Conservation (phyloP, 1,140 invertebrate species). For the Eurosta solidaginis region DNA sequence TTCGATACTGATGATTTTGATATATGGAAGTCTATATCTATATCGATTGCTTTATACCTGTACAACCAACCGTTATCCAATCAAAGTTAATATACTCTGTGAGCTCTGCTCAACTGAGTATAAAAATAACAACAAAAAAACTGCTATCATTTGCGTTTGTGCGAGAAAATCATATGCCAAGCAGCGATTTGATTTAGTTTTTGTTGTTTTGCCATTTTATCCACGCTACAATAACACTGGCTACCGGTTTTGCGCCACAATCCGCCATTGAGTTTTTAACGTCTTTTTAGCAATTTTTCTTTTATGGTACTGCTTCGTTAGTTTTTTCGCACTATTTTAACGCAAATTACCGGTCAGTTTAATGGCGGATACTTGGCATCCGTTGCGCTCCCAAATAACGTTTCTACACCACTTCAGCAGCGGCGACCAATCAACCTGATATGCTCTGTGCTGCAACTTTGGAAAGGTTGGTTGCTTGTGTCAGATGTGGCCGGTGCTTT, state of each 20-base stretch:
- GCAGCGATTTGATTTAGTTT: no score
- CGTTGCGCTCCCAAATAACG: slow-evolving; percentile 25
- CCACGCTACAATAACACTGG: background rate
- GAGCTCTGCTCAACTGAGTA: no score
- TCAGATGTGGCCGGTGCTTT: background rate
- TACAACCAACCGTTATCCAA: no score
- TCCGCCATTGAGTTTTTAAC: slow-evolving; percentile 20
- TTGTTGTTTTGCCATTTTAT: background rate
- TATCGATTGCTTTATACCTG: no score
- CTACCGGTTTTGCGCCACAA: slow-evolving; percentile 14
- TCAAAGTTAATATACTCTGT: no score
- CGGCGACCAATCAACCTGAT: background rate
- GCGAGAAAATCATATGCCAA: background rate
- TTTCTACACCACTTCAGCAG: background rate
- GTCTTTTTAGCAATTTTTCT: slow-evolving; percentile 22
- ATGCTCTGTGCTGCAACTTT: background rate
- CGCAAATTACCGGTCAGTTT: slow-evolving; percentile 17
- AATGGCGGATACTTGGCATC: slow-evolving; percentile 39
- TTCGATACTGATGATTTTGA: no score
- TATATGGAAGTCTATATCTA: no score
- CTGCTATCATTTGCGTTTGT: background rate
- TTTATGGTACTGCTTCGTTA: background rate
- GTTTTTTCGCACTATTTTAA: slow-evolving; percentile 19
- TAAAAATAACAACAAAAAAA: background rate
- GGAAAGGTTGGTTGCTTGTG: background rate